Percentiles rank a stretch among this genome's conserved stretches.
These are phyloP conservation scores for Scortum barcoo DNA, from an alignment of 2,113 vertebrate genomes.

Conservation along the genomic window DNA sequence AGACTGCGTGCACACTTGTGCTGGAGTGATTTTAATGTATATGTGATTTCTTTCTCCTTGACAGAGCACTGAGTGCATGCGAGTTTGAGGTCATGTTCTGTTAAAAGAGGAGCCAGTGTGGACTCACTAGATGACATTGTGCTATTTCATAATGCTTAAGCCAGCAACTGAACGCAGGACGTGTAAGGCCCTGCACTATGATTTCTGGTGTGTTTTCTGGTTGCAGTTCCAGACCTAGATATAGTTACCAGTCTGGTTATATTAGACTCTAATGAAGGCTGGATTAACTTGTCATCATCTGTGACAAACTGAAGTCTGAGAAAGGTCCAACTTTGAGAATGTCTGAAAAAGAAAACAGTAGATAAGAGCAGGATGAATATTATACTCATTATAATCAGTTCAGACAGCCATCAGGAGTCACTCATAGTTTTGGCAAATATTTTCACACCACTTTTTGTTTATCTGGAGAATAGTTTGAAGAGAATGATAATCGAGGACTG, in stretches of 20 bases:
- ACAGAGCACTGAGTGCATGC: slow-evolving; percentile 84
- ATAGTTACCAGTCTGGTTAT: neutral
- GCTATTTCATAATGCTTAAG: slow-evolving; percentile 20
- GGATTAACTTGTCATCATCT: neutral
- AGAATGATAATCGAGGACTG: neutral
- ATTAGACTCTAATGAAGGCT: too few species aligned
- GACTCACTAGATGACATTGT: slow-evolving; percentile 49
- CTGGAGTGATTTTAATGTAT: slow-evolving; percentile 42
- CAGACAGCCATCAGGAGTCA: neutral
- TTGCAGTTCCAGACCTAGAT: neutral
- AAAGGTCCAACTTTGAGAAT: neutral
- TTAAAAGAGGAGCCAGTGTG: slow-evolving; percentile 32
- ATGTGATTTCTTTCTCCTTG: slow-evolving; percentile 83
- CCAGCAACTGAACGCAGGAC: neutral
- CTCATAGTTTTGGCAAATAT: neutral
- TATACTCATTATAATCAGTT: neutral
- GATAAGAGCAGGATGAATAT: slow-evolving; percentile 5
- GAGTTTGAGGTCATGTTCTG: slow-evolving; percentile 65
- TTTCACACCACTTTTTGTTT: neutral
- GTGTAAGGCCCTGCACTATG: neutral
- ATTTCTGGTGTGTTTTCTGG: neutral
- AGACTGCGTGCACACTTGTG: slow-evolving; percentile 84
- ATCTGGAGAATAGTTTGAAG: neutral
- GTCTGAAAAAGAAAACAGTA: slow-evolving; percentile 32
- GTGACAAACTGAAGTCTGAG: neutral